phyloP scores from a whole-genome alignment of 2,113 vertebrate genomes.

The Xyrauchen texanus region DNA sequence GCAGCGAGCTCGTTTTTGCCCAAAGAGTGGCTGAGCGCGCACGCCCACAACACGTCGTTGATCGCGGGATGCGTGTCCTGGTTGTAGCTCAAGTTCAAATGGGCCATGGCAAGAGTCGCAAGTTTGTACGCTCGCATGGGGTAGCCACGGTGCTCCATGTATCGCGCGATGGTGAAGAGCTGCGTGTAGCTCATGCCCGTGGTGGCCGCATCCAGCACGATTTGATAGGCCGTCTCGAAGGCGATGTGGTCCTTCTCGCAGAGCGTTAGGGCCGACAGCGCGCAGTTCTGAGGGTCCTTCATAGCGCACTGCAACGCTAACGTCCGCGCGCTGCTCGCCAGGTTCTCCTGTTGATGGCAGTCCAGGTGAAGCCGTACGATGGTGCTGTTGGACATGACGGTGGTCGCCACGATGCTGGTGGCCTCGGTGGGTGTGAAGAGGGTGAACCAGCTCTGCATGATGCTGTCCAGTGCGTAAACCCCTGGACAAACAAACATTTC shows the following conservation, averaged over 20 bases:
- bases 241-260: constrained; percentile 98
- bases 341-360: constrained; percentile 93
- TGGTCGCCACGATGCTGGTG: constrained; percentile 95
- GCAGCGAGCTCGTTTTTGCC: constrained; percentile 99
- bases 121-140: constrained; percentile 95
- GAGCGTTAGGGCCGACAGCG: constrained; percentile 92
- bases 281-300: constrained; percentile 98
- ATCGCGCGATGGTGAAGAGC: constrained; percentile 96
- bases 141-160: constrained; percentile 99
- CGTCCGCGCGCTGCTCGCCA: constrained; percentile 92
- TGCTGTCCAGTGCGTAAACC: constrained; percentile 81
- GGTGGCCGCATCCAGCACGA: constrained; percentile 92
- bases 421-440: constrained; percentile 97
- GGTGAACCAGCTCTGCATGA: constrained; percentile 97
- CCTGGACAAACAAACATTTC: background rate
- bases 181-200: constrained; percentile 96
- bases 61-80: constrained; percentile 98
- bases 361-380: constrained; percentile 94
- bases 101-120: constrained; percentile 94
- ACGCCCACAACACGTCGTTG: constrained; percentile 98
- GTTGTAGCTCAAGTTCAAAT: constrained; percentile 98
- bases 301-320: constrained; percentile 97
- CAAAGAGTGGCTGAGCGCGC: constrained; percentile 95
- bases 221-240: constrained; percentile 98
- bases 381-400: constrained; percentile 96